Evolutionary conservation across 2,113 vertebrate species (phyloP).

Genomic region (Raja brachyura): DNA sequence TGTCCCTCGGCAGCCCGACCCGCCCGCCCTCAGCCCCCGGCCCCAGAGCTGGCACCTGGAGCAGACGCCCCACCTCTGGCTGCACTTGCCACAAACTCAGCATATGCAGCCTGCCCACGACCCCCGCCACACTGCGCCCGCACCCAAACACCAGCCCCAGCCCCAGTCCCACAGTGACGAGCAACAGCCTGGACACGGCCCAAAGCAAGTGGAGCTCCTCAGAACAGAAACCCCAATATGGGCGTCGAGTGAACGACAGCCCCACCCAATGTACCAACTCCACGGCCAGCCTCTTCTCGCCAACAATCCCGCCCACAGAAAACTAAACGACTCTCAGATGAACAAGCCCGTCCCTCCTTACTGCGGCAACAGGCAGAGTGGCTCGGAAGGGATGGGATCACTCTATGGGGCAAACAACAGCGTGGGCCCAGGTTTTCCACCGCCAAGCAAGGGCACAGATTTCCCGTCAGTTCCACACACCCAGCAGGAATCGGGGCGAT

Average conservation of each 20-base stretch:
- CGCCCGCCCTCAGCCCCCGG: neutral
- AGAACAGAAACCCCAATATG: conserved; percentile 54
- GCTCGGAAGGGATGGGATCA: conserved; percentile 49
- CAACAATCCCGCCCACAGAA: conserved; percentile 48
- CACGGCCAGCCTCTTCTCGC: conserved; percentile 53
- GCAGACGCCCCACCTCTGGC: neutral
- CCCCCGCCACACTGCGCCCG: neutral
- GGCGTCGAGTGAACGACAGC: conserved; percentile 55
- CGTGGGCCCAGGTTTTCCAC: conserved; percentile 42
- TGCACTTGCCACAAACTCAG: neutral
- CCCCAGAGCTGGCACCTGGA: neutral
- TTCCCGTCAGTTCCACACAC: conserved; percentile 48
- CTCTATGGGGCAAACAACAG: conserved; percentile 40
- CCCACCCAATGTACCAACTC: conserved; percentile 54
- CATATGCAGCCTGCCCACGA: neutral
- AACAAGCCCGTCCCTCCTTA: conserved; percentile 47
- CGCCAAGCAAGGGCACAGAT: conserved; percentile 50
- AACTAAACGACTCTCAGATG: conserved; percentile 49
- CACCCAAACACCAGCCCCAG: neutral
- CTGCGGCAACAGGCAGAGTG: conserved; percentile 50
- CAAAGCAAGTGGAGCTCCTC: conserved; percentile 55
- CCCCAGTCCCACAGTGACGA: too few relatives aligned
- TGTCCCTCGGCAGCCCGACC: neutral
- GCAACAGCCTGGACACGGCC: neutral
- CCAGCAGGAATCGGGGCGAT: conserved; percentile 49